Evolutionary conservation across 2,113 vertebrate species (phyloP).

Genomic region (Phalacrocorax pelagicus): DNA sequence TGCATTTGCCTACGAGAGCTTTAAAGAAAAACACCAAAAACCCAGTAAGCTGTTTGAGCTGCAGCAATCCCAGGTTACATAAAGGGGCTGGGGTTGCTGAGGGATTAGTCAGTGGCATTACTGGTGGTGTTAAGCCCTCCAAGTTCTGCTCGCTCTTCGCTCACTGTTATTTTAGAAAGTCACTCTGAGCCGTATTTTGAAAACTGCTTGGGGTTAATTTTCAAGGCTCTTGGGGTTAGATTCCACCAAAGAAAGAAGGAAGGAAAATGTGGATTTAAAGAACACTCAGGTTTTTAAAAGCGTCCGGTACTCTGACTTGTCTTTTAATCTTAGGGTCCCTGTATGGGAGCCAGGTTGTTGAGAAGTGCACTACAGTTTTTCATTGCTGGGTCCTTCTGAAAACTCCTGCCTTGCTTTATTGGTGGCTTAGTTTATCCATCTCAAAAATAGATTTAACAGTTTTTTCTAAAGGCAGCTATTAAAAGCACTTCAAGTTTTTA

Average conservation of each 20-base stretch:
- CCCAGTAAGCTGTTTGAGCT: conserved; percentile 29
- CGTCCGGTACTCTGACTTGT: too few relatives aligned
- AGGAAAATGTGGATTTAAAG: not conserved
- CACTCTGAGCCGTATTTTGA: not conserved
- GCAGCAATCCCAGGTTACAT: conserved; percentile 45
- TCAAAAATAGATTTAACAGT: conserved; percentile 4
- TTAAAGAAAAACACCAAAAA: not conserved
- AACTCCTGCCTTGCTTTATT: not conserved
- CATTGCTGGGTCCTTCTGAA: not conserved
- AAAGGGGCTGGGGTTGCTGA: not conserved
- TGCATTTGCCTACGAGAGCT: not conserved
- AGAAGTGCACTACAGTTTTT: not conserved
- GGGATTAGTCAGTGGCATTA: conserved; percentile 46
- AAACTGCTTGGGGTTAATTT: not conserved
- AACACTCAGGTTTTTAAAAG: not conserved
- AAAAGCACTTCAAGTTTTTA: conserved; percentile 27
- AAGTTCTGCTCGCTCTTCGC: not conserved
- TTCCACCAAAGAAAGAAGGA: not conserved
- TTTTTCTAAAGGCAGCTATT: conserved; percentile 40
- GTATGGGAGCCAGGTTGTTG: not conserved
- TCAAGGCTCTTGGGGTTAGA: not conserved
- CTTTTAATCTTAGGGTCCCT: not conserved
- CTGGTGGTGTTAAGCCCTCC: not conserved
- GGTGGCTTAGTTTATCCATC: not conserved
- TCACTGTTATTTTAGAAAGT: conserved; percentile 26